phyloP scores from a whole-genome alignment of 1,140 invertebrate genomes.

The Dendrolimus punctatus region DNA sequence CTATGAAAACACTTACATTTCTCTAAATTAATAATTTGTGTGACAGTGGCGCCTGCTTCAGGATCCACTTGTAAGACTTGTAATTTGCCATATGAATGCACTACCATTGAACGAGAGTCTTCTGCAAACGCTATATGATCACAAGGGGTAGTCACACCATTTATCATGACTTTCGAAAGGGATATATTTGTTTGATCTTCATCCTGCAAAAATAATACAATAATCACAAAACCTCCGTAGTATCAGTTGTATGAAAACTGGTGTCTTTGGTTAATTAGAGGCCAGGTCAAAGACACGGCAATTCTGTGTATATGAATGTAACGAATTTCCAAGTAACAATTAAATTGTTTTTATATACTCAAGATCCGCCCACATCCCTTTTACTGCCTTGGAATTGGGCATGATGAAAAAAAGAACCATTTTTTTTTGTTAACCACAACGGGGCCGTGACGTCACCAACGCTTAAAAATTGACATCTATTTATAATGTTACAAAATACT shows the following conservation, averaged over 20 bases:
- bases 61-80: slow-evolving; percentile 55
- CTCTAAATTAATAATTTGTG: slow-evolving; percentile 38
- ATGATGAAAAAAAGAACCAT: too few species aligned
- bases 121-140: slow-evolving; percentile 63
- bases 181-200: slow-evolving; percentile 55
- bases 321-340: too few species aligned
- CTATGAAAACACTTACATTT: slow-evolving; percentile 39
- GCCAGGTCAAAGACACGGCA: neutral
- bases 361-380: too few species aligned
- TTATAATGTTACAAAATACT: too few species aligned
- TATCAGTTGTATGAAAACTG: too few species aligned
- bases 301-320: neutral
- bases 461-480: too few species aligned
- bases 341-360: too few species aligned
- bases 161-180: slow-evolving; percentile 55
- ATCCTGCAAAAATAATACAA: slow-evolving; percentile 30
- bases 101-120: slow-evolving; percentile 49
- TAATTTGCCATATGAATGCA: slow-evolving; percentile 31
- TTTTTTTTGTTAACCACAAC: too few species aligned
- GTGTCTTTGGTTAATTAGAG: too few species aligned
- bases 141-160: slow-evolving; percentile 54
- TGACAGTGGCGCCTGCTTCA: slow-evolving; percentile 46
- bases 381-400: too few species aligned
- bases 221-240: neutral
- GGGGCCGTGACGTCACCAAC: too few species aligned